Conservation (phyloP, 2,113 vertebrate genomes). For the Carlito syrichta region DNA sequence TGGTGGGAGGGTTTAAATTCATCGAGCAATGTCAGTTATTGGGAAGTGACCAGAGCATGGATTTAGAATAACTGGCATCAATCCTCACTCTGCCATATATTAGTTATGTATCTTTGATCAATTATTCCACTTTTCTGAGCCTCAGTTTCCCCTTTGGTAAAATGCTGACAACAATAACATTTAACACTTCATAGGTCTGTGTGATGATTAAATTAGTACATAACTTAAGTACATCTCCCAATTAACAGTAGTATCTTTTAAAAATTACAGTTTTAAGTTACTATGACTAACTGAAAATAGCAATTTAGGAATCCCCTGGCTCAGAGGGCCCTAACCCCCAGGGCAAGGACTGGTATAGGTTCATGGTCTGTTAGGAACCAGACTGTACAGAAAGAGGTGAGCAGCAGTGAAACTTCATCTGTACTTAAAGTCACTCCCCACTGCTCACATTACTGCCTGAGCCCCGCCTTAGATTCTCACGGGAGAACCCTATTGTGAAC, state of each 20-base stretch:
- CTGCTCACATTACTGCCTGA: too few species aligned
- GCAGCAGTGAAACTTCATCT: too few species aligned
- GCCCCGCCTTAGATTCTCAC: too few species aligned
- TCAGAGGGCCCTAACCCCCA: too few species aligned
- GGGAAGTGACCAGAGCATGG: neutral
- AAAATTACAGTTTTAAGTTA: neutral
- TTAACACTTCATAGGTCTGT: neutral
- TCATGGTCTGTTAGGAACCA: too few species aligned
- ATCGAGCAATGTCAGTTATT: too few species aligned
- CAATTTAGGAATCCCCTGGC: neutral
- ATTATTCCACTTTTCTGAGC: neutral
- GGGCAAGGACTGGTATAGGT: too few species aligned
- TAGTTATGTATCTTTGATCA: neutral
- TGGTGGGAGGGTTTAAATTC: neutral
- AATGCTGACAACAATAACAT: neutral
- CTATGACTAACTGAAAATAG: neutral
- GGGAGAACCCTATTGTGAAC: too few species aligned
- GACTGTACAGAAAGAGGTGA: too few species aligned
- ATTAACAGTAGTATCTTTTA: neutral
- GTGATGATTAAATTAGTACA: neutral
- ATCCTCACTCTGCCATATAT: neutral
- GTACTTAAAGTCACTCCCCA: too few species aligned
- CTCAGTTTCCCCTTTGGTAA: neutral
- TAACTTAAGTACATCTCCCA: neutral
- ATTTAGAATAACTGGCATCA: neutral